A percentile compares a stretch with the other conserved stretches of the same genome.
Evolutionary conservation across 2,797 vertebrate species (phyloP).

Genomic region (Anas bahamensis): DNA sequence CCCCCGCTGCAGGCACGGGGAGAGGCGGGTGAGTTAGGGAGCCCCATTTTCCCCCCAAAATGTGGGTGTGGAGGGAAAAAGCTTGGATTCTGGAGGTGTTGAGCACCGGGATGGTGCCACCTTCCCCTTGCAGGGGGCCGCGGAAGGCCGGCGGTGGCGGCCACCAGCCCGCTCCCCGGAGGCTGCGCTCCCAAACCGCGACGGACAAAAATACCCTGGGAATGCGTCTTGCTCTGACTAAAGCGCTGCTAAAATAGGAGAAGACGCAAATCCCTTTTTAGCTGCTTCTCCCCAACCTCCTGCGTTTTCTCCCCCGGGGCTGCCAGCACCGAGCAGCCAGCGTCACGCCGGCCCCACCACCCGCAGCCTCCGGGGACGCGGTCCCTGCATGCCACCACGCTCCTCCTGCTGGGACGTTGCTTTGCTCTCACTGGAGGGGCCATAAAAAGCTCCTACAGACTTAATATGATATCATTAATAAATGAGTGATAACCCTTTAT

Average conservation of each 20-base stretch:
- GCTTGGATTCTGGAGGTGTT: not conserved
- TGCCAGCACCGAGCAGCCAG: not conserved
- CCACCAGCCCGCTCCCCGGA: not conserved
- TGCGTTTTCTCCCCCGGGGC: not conserved
- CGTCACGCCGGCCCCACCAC: not conserved
- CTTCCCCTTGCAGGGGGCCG: not conserved
- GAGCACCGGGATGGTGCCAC: not conserved
- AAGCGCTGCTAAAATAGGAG: not conserved
- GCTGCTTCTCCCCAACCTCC: not conserved
- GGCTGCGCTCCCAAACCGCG: not conserved
- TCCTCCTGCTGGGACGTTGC: not conserved
- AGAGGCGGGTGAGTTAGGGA: not conserved
- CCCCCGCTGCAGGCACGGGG: not conserved
- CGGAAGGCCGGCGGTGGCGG: not conserved
- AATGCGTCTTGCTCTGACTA: conserved; percentile 1
- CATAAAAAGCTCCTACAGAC: not conserved
- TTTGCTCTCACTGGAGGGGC: not conserved
- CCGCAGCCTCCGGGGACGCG: rapidly evolving
- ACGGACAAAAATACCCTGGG: conserved; percentile 33
- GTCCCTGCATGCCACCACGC: rapidly evolving
- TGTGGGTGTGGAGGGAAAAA: rapidly evolving
- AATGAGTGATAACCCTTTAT: not conserved
- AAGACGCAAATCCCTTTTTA: not conserved
- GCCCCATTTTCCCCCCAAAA: not conserved
- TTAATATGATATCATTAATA: rapidly evolving